A percentile compares a stretch with the other conserved stretches of the same genome.
phyloP scores from a whole-genome alignment of 1,140 invertebrate species.

The Drosophila punjabiensis region DNA sequence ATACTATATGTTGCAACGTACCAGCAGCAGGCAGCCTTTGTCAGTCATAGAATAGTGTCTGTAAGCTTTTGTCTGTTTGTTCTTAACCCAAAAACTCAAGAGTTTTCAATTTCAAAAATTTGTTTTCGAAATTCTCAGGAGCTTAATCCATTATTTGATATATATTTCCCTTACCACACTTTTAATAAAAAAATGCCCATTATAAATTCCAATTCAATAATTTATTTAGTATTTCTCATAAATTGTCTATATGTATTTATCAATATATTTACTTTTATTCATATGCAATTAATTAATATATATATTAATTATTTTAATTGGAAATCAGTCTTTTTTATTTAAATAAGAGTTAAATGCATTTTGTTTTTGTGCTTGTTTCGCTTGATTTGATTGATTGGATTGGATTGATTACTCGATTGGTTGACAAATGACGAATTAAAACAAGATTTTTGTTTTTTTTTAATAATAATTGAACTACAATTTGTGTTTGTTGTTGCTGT shows the following conservation, averaged over 20 bases:
- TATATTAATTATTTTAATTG: constrained; percentile 76
- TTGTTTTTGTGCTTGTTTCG: constrained; percentile 59
- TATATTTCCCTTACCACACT: neutral
- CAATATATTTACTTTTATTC: constrained; percentile 52
- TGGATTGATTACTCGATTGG: constrained; percentile 41
- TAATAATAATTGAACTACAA: constrained; percentile 70
- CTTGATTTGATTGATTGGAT: constrained; percentile 43
- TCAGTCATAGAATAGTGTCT: neutral
- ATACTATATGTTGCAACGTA: neutral
- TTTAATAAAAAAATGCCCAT: neutral
- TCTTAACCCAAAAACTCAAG: neutral
- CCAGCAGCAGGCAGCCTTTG: neutral
- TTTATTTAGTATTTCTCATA: constrained; percentile 82
- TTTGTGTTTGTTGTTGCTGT: constrained; percentile 51
- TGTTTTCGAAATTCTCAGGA: too few relatives aligned
- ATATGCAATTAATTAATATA: constrained; percentile 80
- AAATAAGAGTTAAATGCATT: constrained; percentile 83
- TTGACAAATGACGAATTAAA: constrained; percentile 32
- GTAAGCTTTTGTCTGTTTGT: neutral
- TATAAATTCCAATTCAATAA: constrained; percentile 67
- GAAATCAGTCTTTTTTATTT: constrained; percentile 84
- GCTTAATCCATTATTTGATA: too few relatives aligned
- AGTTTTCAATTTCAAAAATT: neutral
- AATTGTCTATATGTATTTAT: constrained; percentile 75
- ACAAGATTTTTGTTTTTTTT: constrained; percentile 5